Conservation (phyloP, 2,113 vertebrate species). For the Cercopithecus mona region DNA sequence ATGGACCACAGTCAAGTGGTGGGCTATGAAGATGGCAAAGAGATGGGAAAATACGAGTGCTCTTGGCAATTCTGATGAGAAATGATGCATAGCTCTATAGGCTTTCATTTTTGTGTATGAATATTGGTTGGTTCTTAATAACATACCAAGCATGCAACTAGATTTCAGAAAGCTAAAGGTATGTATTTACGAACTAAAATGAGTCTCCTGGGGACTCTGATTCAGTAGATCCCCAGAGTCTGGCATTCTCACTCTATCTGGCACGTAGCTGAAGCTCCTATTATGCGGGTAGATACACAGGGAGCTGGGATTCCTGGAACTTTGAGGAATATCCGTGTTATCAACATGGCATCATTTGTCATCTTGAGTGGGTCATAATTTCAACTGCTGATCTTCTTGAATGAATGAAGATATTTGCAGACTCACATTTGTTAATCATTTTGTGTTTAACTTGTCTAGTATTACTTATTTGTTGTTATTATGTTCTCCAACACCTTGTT, state of each 20-base stretch:
- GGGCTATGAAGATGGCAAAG: neutral
- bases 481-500: neutral
- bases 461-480: neutral
- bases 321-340: neutral
- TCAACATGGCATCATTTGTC: neutral
- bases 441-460: neutral
- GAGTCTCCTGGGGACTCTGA: neutral
- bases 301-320: neutral
- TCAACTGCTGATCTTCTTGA: neutral
- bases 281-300: neutral
- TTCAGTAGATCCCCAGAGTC: neutral
- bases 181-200: neutral
- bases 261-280: neutral
- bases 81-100: neutral
- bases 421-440: neutral
- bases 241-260: neutral
- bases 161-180: neutral
- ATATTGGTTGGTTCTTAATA: neutral
- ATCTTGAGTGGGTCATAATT: neutral
- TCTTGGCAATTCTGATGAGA: neutral
- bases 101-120: neutral
- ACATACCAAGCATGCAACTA: neutral
- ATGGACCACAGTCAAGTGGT: neutral
- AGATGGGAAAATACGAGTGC: neutral
- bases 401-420: neutral